Base-by-base conservation (phyloP, 2,113 vertebrate genomes). In the Austrofundulus limnaeus region DNA sequence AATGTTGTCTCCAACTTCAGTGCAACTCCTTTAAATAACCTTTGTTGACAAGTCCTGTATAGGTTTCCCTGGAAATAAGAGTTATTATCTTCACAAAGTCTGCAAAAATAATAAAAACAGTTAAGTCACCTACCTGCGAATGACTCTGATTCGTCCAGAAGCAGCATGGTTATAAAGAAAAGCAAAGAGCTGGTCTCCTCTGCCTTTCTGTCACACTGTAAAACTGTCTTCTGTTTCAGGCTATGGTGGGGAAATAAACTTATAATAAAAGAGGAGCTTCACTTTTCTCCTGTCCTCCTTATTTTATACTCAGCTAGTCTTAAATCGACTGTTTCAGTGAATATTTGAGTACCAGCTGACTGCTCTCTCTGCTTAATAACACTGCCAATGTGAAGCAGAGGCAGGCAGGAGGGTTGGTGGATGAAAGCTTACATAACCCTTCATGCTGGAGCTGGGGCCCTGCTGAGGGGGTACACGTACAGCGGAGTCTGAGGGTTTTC, bases 381-480 rank as follows among this genome's bases (percentile, higher is more conserved):
- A 56, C 39, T 73, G 77, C 67, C 73, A 82, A 57, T 83, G 73
- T 62, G 78, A 80, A 51, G 78, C 59, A 43, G 72, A 43, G 54
- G 75, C 66, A 83, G 63, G 73, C 63, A 77, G 74, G 51, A 83
- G 84, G 81, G 70, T 51, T 77, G 77, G 78, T 77, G 68, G 63
- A 68, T 86, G 67, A 81, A 78, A 72, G 77, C 83, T 90, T 90
- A 85, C 87, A 87, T 90, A 90, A 90, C 72, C 71, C 54, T 61
- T 69, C 65, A 78, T 48, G 75, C 76, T 83, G 77, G 61, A 85
- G 78, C 58, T 4, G 69, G 86, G 85, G 81, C 81, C 79, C 75
- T 46, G 0, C 41, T 20, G 17, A 81, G 48, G 85, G 87, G 82
- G 87, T 62, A 58, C 71, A 66, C 9, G 0, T 2, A 84, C 55